Evolutionary conservation across 2,888 invertebrate genomes (phyloP).

Genomic region (Plutella xylostella): DNA sequence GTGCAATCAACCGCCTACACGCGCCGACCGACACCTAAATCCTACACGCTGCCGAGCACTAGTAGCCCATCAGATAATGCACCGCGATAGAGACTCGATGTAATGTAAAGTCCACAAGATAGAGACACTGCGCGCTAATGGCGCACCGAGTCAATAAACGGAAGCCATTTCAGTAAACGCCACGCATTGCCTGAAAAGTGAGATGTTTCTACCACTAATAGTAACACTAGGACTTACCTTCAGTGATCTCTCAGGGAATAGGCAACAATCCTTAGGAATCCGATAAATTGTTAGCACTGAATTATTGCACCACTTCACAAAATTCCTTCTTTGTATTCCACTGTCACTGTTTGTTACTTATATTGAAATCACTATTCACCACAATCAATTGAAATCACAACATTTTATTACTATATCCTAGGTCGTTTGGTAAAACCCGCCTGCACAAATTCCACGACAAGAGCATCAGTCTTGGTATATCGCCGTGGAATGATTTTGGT

Average conservation of each 20-base stretch:
- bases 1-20: slow-evolving; percentile 42
- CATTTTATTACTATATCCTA: slow-evolving; percentile 48
- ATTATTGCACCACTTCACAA: slow-evolving; percentile 62
- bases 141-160: slow-evolving; percentile 67
- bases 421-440: slow-evolving; percentile 50
- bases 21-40: slow-evolving; percentile 28
- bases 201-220: slow-evolving; percentile 17
- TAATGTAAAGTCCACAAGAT: slow-evolving; percentile 19
- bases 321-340: slow-evolving; percentile 35
- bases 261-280: slow-evolving; percentile 60
- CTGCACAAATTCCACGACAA: slow-evolving; percentile 58
- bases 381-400: slow-evolving; percentile 55
- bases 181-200: slow-evolving; percentile 41
- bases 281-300: too few relatives aligned
- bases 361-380: slow-evolving; percentile 55
- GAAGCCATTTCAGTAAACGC: slow-evolving; percentile 60
- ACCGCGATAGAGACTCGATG: slow-evolving; percentile 9
- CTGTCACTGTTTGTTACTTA: slow-evolving; percentile 40
- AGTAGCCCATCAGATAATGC: too few relatives aligned
- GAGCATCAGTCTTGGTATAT: slow-evolving; percentile 66
- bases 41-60: slow-evolving; percentile 17
- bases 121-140: slow-evolving; percentile 56
- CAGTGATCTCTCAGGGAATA: slow-evolving; percentile 36
- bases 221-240: slow-evolving; percentile 42
- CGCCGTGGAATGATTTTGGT: slow-evolving; percentile 64